These are phyloP conservation scores for Grallaria varia DNA, from an alignment of 2,113 vertebrate genomes.

Conservation along the genomic window DNA sequence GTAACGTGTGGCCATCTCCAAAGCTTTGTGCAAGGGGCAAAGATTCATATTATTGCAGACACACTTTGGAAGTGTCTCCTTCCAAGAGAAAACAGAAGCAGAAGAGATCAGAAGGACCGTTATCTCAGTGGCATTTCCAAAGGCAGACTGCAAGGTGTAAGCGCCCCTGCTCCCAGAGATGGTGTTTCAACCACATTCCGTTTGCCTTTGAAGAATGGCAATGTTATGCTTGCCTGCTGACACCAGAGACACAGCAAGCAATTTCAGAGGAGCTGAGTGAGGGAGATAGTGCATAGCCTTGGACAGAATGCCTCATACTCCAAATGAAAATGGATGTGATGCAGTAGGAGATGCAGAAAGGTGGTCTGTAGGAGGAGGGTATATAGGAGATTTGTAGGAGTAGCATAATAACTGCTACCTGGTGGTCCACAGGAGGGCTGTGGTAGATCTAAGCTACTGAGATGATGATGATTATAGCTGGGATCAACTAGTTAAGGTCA, in stretches of 20 bases:
- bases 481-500: not conserved
- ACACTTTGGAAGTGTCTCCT: not conserved
- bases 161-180: not conserved
- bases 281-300: not conserved
- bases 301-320: not conserved
- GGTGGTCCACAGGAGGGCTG: not conserved
- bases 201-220: not conserved
- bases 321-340: not conserved
- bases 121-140: conserved; percentile 42
- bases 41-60: not conserved
- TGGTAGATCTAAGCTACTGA: not conserved
- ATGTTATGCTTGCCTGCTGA: not conserved
- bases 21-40: not conserved
- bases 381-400: not conserved
- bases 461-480: not conserved
- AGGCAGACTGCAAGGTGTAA: not conserved
- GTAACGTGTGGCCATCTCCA: not conserved
- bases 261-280: not conserved
- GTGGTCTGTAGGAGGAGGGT: not conserved
- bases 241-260: not conserved
- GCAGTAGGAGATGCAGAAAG: not conserved
- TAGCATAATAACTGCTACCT: not conserved
- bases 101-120: not conserved
- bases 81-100: not conserved
- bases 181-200: not conserved